Percentiles rank a stretch among this genome's conserved stretches.
These are phyloP conservation scores for Drosophila funebris DNA, from an alignment of 1,140 invertebrate genomes.

Conservation along the genomic window DNA sequence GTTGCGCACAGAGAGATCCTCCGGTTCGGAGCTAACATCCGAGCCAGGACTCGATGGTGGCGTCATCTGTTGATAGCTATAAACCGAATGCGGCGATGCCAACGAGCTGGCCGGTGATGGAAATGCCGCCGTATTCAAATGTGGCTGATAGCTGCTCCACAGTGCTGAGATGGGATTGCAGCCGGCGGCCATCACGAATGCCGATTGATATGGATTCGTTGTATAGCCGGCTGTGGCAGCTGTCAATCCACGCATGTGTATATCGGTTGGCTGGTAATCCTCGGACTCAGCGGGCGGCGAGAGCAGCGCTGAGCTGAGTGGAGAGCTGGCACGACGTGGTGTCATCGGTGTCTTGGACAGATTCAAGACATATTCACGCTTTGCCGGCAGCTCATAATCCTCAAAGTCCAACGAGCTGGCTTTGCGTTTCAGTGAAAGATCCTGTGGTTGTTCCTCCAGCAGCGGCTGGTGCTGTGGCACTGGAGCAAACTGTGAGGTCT, in stretches of 20 bases:
- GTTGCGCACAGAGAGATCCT: slow-evolving; percentile 79
- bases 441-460: slow-evolving; percentile 86
- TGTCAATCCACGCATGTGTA: slow-evolving; percentile 73
- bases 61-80: slow-evolving; percentile 79
- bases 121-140: slow-evolving; percentile 55
- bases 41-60: slow-evolving; percentile 81
- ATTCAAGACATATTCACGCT: slow-evolving; percentile 77
- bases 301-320: slow-evolving; percentile 51
- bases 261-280: slow-evolving; percentile 68
- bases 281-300: slow-evolving; percentile 57
- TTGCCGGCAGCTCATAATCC: slow-evolving; percentile 64
- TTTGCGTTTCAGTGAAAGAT: slow-evolving; percentile 84
- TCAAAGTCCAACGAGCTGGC: slow-evolving; percentile 43
- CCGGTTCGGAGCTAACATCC: slow-evolving; percentile 70
- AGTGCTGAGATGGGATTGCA: slow-evolving; percentile 77
- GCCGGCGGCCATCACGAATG: slow-evolving; percentile 76
- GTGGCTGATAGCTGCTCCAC: slow-evolving; percentile 76
- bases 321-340: slow-evolving; percentile 31
- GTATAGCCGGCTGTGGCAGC: slow-evolving; percentile 65
- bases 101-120: slow-evolving; percentile 73
- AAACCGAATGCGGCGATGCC: slow-evolving; percentile 67
- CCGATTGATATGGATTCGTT: slow-evolving; percentile 73
- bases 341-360: slow-evolving; percentile 67
- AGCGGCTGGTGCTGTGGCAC: not conserved
- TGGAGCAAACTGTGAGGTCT: slow-evolving; percentile 45